Base-by-base conservation (phyloP, 2,797 vertebrate species). In the Ceryle rudis region DNA sequence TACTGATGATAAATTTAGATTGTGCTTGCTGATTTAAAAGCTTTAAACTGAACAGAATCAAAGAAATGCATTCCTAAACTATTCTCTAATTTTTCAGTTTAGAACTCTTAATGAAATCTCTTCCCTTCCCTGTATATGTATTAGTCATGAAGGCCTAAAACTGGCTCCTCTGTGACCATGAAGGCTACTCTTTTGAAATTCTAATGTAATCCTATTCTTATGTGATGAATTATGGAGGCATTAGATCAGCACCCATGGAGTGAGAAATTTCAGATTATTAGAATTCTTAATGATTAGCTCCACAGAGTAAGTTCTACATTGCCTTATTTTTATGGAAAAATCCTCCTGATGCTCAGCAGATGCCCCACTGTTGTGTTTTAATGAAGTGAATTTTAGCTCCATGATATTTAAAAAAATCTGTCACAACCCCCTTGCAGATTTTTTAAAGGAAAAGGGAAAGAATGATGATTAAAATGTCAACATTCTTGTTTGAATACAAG, bases 241-340 rank as follows among this genome's bases (percentile, higher is more conserved):
- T 75, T 77, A 91, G 84, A 91, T 73, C 84, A 93, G 74, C 41
- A 93, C 49, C 72, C 92, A 88, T 49, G 75, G 62, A 96, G 57
- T 62, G 77, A 90, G 29, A 61, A 96, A 93, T 95, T 94, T 94
- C 75, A 52, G 44, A 86, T 91, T 37, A 97, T 97, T 95, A 94
- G 78, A 94, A 94, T 91, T 93, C 88, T 89, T 96, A 95, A 94
- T 94, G 74, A 94, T 94, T 86, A 92, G 14, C 62, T 94, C 88
- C 69, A 84, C 81, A 52, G 58, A 55, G 41, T 58, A 67, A 75
- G 31, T 89, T 88, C 66, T 89, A 42, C 58, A 42, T 85, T 81
- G 42, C 44, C 80, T 95, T 92, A 96, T 96, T 95, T 94, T 70
- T 87, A 96, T 93, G 85, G 78, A 86, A 81, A 95, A 95, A 70